phyloP scores from a whole-genome alignment of 2,888 invertebrate genomes.

The Anarsia innoxiella region DNA sequence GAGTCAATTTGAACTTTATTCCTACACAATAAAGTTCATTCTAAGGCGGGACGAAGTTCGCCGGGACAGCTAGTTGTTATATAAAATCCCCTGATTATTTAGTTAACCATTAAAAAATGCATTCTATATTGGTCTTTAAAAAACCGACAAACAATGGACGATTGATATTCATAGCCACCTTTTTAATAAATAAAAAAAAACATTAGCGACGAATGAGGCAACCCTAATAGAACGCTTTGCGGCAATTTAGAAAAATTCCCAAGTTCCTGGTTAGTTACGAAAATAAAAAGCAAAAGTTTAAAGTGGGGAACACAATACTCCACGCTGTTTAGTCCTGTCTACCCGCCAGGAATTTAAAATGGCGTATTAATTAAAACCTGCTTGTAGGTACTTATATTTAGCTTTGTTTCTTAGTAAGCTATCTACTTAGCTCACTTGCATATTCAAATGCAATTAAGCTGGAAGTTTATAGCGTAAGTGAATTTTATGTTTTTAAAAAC shows the following conservation, averaged over 20 bases:
- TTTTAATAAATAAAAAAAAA: not conserved
- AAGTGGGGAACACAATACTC: slow-evolving; percentile 21
- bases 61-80: no score
- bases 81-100: no score
- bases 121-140: no score
- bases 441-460: slow-evolving; percentile 13
- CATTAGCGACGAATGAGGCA: not conserved
- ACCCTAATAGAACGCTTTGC: slow-evolving; percentile 9
- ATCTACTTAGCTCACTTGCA: slow-evolving; percentile 8
- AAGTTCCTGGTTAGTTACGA: slow-evolving; percentile 18
- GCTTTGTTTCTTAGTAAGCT: slow-evolving; percentile 6
- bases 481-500: no score
- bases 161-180: not conserved
- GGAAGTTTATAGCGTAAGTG: no score
- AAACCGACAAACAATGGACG: no score
- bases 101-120: no score
- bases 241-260: slow-evolving; percentile 18
- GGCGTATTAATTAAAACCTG: slow-evolving; percentile 10
- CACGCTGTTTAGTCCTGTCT: slow-evolving; percentile 11
- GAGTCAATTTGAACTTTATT: no score
- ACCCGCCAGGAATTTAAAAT: slow-evolving; percentile 12
- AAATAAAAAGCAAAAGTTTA: slow-evolving; percentile 24
- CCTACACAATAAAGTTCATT: no score
- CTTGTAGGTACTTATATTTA: not conserved
- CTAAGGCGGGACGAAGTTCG: no score